A percentile compares a stretch with the other conserved stretches of the same genome.
Evolutionary conservation across 2,797 vertebrate genomes (phyloP).

Genomic region (Nothura maculosa): DNA sequence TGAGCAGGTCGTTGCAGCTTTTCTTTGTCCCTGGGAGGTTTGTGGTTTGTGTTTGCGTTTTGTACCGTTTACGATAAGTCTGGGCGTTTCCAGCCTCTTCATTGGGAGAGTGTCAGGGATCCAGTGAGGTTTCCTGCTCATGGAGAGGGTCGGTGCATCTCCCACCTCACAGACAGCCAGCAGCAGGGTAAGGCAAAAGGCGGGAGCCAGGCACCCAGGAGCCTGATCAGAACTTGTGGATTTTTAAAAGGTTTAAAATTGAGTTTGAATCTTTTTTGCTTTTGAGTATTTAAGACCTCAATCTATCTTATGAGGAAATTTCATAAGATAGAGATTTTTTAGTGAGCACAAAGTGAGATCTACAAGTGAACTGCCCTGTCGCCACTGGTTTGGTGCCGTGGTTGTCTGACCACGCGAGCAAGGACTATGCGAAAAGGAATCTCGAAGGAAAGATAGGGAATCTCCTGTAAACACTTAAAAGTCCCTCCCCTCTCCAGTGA

Average conservation of each 20-base stretch:
- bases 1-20: not conserved
- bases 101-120: not conserved
- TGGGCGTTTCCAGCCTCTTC: not conserved
- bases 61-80: not conserved
- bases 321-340: not conserved
- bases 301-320: not conserved
- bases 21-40: not conserved
- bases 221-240: not conserved
- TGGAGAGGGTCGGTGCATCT: not conserved
- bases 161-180: not conserved
- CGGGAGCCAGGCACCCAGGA: not conserved
- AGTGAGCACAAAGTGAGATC: no score
- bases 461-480: not conserved
- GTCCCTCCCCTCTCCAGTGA: not conserved
- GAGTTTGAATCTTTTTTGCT: not conserved
- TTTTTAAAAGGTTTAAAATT: not conserved
- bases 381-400: no score
- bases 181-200: not conserved
- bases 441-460: not conserved
- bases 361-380: no score
- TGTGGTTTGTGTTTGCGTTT: not conserved
- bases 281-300: not conserved
- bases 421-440: no score
- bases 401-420: no score
- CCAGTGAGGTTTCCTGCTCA: not conserved